Conservation (phyloP, 2,113 vertebrate species). For the Suricata suricatta region DNA sequence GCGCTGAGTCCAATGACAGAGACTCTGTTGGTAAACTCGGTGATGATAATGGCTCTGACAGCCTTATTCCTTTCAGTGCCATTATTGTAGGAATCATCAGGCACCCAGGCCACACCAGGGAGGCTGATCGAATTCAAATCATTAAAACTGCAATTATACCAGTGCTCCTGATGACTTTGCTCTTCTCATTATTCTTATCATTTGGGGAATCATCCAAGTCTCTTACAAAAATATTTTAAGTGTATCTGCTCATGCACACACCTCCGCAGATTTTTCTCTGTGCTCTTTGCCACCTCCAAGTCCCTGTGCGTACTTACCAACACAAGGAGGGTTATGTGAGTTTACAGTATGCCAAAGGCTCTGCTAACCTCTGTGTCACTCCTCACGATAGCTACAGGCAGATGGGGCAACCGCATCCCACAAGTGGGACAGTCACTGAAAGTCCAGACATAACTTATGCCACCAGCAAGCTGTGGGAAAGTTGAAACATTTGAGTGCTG, state of each 20-base stretch:
- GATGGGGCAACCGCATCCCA: neutral
- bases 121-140: neutral
- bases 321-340: neutral
- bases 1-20: neutral
- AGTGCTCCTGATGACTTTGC: neutral
- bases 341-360: neutral
- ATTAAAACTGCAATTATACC: neutral
- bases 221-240: constrained; percentile 16
- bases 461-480: neutral
- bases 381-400: neutral
- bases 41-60: neutral
- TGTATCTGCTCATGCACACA: neutral
- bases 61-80: neutral
- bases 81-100: neutral
- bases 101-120: neutral
- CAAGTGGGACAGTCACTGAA: neutral
- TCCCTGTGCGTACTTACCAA: neutral
- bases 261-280: neutral
- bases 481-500: neutral
- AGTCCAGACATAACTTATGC: neutral
- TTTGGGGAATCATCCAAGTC: constrained; percentile 38
- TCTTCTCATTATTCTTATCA: constrained; percentile 50
- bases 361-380: neutral
- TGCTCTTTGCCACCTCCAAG: neutral
- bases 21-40: neutral